phyloP scores from a whole-genome alignment of 2,113 vertebrate genomes.

The Archilochus colubris region DNA sequence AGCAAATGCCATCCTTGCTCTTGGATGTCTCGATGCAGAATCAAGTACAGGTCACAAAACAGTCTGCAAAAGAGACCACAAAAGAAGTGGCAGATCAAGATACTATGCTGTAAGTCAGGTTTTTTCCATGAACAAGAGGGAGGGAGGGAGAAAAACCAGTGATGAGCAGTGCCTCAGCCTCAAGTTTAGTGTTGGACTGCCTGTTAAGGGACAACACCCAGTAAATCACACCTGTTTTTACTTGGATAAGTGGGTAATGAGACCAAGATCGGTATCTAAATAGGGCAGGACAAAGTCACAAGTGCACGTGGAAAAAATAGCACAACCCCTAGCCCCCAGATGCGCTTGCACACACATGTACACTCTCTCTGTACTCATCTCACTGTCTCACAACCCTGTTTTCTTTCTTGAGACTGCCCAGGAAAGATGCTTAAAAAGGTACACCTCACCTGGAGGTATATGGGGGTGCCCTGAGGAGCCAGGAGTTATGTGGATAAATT shows the following conservation, averaged over 20 bases:
- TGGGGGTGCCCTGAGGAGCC: background rate
- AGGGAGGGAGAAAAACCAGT: background rate
- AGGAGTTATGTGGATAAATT: no score
- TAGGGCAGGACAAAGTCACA: background rate
- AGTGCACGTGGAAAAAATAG: background rate
- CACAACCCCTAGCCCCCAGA: background rate
- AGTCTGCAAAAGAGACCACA: background rate
- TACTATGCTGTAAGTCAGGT: background rate
- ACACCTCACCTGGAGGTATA: background rate
- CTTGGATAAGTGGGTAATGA: accelerated
- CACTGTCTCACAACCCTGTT: background rate
- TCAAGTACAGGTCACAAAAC: background rate
- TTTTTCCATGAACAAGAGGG: background rate
- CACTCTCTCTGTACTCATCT: background rate
- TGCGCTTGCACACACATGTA: no score
- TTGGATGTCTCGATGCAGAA: background rate
- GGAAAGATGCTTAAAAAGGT: background rate
- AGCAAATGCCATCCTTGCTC: background rate
- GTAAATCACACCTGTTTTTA: background rate
- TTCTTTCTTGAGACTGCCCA: background rate
- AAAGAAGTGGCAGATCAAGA: background rate
- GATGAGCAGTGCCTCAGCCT: background rate
- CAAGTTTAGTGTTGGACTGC: background rate
- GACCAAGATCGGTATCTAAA: background rate
- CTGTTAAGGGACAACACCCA: background rate